Conservation (phyloP, 1,140 invertebrate species). For the Brachionus sp. region DNA sequence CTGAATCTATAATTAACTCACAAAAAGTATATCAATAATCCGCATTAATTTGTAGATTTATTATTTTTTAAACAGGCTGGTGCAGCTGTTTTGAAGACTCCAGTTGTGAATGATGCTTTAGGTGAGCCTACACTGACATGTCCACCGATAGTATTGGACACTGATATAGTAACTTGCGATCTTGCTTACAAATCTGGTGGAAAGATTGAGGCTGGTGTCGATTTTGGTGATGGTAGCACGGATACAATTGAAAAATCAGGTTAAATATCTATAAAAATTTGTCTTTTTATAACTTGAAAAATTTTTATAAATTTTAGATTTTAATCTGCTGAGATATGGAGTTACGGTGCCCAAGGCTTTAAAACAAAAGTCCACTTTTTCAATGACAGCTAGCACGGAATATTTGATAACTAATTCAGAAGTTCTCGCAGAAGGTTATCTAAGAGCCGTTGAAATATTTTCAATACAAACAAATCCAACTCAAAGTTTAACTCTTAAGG, state of each 20-base stretch:
- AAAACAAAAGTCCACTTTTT: neutral
- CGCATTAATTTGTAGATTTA: neutral
- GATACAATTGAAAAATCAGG: neutral
- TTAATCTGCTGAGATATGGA: neutral
- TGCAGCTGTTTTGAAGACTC: neutral
- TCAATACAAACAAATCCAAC: neutral
- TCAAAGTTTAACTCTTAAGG: neutral
- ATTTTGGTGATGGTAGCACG: neutral
- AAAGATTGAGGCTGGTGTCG: neutral
- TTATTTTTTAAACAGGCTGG: neutral
- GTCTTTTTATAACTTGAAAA: neutral
- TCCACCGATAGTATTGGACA: neutral
- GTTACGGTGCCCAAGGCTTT: neutral
- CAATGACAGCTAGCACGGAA: neutral
- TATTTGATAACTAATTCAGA: constrained; percentile 9
- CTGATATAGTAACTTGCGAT: neutral
- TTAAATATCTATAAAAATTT: neutral
- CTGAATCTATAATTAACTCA: neutral
- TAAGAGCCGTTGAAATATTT: neutral
- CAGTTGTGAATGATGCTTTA: neutral
- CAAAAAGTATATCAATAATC: neutral
- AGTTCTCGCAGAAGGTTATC: neutral
- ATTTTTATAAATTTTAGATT: neutral
- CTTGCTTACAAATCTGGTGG: neutral
- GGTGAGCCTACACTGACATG: neutral